phyloP scores from a whole-genome alignment of 2,797 vertebrate genomes.

The Amazona ochrocephala region DNA sequence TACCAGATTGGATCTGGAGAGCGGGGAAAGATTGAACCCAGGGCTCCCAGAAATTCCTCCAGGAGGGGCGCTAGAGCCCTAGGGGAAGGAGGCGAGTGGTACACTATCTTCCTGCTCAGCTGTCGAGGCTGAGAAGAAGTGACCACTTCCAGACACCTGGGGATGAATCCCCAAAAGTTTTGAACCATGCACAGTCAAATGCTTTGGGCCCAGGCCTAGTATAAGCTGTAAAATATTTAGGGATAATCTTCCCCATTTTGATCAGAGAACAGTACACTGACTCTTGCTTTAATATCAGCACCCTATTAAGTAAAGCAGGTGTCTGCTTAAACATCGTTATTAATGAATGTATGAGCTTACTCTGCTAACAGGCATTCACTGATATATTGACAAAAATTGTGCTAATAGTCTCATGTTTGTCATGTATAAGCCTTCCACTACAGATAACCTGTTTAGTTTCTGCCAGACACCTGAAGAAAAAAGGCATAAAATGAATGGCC shows the following conservation, averaged over 20 bases:
- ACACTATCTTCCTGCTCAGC: neutral
- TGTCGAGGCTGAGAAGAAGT: neutral
- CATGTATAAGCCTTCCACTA: neutral
- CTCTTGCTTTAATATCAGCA: neutral
- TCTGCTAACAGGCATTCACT: neutral
- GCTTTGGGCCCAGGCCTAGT: neutral
- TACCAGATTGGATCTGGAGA: neutral
- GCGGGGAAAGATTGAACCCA: neutral
- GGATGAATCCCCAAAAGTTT: neutral
- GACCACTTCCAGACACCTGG: neutral
- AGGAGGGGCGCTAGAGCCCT: neutral
- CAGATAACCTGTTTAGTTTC: neutral
- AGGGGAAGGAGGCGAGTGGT: neutral
- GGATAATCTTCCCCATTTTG: neutral
- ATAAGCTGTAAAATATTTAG: neutral
- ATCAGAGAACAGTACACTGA: neutral
- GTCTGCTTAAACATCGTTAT: neutral
- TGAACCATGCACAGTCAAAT: neutral
- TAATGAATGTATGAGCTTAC: neutral
- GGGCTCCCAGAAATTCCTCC: neutral
- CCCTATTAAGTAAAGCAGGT: neutral
- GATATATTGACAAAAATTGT: neutral
- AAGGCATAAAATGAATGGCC: neutral
- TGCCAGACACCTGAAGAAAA: neutral
- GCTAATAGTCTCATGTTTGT: neutral